phyloP scores from a whole-genome alignment of 2,113 vertebrate genomes.

The Antennarius striatus region DNA sequence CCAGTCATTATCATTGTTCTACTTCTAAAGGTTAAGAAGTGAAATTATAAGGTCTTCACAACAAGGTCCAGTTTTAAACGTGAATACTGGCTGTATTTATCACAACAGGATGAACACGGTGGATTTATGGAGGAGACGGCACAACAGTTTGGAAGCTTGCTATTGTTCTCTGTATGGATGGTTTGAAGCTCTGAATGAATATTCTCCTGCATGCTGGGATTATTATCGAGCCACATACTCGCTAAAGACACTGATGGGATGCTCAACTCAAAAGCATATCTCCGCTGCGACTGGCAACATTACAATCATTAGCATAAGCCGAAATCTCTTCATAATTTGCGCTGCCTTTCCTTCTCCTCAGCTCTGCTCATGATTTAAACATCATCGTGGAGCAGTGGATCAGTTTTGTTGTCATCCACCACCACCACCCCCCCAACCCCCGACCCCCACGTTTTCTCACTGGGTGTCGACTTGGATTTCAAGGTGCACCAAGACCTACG shows the following conservation, averaged over 20 bases:
- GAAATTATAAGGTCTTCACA: background rate
- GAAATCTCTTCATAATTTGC: constrained; percentile 42
- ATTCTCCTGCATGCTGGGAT: constrained; percentile 20
- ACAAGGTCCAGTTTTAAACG: background rate
- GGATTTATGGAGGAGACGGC: background rate
- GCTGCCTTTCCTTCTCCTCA: constrained; percentile 7
- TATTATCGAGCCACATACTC: constrained; percentile 4
- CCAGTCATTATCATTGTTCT: background rate
- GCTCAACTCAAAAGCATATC: constrained; percentile 24
- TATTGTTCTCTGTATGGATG: constrained; percentile 9
- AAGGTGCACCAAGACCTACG: background rate
- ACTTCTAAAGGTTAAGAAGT: too few species aligned
- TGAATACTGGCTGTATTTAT: constrained; percentile 2
- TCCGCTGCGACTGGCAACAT: constrained; percentile 34
- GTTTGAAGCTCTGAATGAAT: background rate
- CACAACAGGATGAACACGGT: background rate
- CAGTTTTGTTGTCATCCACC: constrained; percentile 17
- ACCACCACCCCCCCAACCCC: background rate
- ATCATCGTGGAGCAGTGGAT: constrained; percentile 20
- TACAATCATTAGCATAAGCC: constrained; percentile 53
- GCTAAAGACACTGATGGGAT: constrained; percentile 12
- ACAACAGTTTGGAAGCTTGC: constrained; percentile 4
- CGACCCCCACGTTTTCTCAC: background rate
- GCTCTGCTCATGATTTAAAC: constrained; percentile 34
- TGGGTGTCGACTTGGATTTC: background rate